These are phyloP conservation scores for Gymnocephalus cernua DNA, from an alignment of 2,113 vertebrate species.

Conservation along the genomic window DNA sequence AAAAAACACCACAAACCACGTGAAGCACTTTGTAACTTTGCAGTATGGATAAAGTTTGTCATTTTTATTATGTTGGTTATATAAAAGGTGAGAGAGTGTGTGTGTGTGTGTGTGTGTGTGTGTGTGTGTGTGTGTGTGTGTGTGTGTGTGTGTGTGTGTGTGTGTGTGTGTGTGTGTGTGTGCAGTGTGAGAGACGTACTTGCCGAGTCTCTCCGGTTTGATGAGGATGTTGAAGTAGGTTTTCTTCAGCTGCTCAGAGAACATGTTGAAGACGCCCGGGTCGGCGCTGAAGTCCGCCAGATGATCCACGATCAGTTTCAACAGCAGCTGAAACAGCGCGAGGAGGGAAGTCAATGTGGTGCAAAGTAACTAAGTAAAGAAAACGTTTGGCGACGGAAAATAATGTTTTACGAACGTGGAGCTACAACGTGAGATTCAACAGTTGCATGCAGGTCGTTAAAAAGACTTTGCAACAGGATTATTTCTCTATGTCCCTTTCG, in stretches of 20 bases:
- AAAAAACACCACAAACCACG: too few species aligned
- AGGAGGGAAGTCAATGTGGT: background rate
- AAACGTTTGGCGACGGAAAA: too few species aligned
- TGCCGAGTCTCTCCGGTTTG: slow-evolving; percentile 92
- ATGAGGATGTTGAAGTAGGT: slow-evolving; percentile 96
- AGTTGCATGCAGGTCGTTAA: too few species aligned
- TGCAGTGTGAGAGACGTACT: slow-evolving; percentile 76
- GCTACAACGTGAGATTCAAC: too few species aligned
- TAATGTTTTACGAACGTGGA: too few species aligned
- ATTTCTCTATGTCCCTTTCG: too few species aligned
- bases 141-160: background rate
- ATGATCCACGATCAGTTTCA: slow-evolving; percentile 93
- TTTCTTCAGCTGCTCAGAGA: slow-evolving; percentile 95
- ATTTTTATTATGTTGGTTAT: too few species aligned
- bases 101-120: too few species aligned
- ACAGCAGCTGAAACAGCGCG: slow-evolving; percentile 84
- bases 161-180: background rate
- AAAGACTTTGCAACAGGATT: too few species aligned
- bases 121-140: background rate
- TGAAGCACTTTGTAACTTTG: too few species aligned
- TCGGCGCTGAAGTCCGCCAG: slow-evolving; percentile 90
- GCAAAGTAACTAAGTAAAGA: background rate
- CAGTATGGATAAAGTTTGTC: too few species aligned
- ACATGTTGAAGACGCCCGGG: slow-evolving; percentile 92
- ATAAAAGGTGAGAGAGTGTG: too few species aligned